These are phyloP conservation scores for Hippoglossus stenolepis DNA, from an alignment of 2,113 vertebrate species.

Conservation along the genomic window DNA sequence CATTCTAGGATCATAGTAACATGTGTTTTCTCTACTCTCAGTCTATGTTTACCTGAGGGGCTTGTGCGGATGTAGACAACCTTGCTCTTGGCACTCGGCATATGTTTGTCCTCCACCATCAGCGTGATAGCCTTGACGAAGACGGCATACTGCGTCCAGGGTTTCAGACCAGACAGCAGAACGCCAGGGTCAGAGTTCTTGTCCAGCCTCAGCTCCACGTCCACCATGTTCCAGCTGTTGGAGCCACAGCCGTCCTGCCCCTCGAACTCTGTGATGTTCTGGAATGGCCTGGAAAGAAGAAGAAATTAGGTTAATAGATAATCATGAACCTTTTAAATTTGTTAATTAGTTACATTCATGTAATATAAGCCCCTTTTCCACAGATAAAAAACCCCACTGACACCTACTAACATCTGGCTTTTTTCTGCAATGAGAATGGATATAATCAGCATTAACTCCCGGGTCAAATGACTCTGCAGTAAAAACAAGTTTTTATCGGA, in stretches of 20 bases:
- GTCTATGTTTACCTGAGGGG: conserved; percentile 86
- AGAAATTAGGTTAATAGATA: not conserved
- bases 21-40: not conserved
- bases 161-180: conserved; percentile 89
- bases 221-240: conserved; percentile 99
- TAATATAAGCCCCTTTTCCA: too few species aligned
- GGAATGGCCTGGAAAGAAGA: conserved; percentile 75
- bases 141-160: conserved; percentile 96
- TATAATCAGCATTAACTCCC: too few species aligned
- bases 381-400: too few species aligned
- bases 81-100: conserved; percentile 93
- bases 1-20: not conserved
- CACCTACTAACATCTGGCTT: too few species aligned
- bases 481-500: too few species aligned
- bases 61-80: conserved; percentile 96
- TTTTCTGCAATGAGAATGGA: too few species aligned
- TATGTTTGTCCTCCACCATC: conserved; percentile 90
- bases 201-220: conserved; percentile 91
- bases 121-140: conserved; percentile 96
- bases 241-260: conserved; percentile 96
- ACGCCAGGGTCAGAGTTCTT: conserved; percentile 90
- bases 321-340: not conserved
- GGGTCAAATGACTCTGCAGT: too few species aligned
- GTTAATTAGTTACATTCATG: not conserved
- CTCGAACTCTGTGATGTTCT: conserved; percentile 94